Evolutionary conservation across 2,113 vertebrate genomes (phyloP).

Genomic region (Seriola quinqueradiata): DNA sequence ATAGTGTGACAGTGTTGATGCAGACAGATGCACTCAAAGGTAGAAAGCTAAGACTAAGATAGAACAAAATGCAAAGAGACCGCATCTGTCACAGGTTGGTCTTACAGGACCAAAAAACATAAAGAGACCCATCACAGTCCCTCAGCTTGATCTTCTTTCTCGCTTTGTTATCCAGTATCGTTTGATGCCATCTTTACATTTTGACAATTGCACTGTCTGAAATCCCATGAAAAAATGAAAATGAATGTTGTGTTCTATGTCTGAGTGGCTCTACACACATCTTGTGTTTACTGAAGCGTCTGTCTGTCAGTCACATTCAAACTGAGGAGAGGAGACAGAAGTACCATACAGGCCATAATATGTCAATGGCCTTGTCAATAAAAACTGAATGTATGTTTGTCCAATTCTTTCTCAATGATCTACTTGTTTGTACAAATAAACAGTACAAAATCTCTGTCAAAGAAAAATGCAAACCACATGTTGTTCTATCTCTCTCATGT

Average conservation of each 20-base stretch:
- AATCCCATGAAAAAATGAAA: slow-evolving; percentile 71
- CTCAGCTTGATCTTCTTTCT: slow-evolving; percentile 45
- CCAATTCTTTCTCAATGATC: background rate
- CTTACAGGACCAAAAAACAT: slow-evolving; percentile 55
- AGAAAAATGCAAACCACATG: slow-evolving; percentile 5
- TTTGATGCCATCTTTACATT: slow-evolving; percentile 59
- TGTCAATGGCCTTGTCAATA: background rate
- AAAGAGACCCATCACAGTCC: slow-evolving; percentile 48
- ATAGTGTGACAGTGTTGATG: slow-evolving; percentile 15
- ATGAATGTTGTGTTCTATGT: slow-evolving; percentile 63
- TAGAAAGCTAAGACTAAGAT: background rate
- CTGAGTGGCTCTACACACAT: slow-evolving; percentile 38
- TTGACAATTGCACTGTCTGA: slow-evolving; percentile 58
- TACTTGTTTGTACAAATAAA: slow-evolving; percentile 1
- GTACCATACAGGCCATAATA: background rate
- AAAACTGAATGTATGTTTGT: background rate
- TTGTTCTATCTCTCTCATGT: background rate
- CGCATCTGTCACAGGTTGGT: slow-evolving; percentile 48
- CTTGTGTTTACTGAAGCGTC: slow-evolving; percentile 34
- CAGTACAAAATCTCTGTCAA: background rate
- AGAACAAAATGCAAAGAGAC: slow-evolving; percentile 49
- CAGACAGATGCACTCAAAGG: background rate
- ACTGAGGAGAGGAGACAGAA: slow-evolving; percentile 25
- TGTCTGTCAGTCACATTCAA: slow-evolving; percentile 61
- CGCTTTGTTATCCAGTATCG: slow-evolving; percentile 32